These are phyloP conservation scores for Lampris megalopsis DNA, from an alignment of 2,113 vertebrate species.

Conservation along the genomic window DNA sequence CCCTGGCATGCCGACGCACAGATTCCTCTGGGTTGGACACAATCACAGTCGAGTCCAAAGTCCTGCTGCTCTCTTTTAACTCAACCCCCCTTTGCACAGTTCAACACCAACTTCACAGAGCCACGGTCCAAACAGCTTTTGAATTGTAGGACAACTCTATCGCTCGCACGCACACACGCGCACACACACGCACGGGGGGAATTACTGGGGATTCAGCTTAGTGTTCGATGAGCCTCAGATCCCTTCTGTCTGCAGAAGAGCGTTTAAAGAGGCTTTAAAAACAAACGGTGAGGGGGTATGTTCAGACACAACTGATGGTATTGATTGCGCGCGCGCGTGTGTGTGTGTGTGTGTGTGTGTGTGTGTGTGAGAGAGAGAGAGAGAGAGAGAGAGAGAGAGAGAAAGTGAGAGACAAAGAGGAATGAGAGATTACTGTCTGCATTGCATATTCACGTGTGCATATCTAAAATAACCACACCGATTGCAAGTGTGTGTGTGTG, in stretches of 20 bases:
- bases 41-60: neutral
- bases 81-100: slow-evolving; percentile 3
- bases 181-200: neutral
- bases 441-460: no score
- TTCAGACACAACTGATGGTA: neutral
- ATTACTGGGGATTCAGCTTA: no score
- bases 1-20: neutral
- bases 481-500: neutral
- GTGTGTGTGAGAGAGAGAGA: no score
- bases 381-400: no score
- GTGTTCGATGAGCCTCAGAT: neutral
- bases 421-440: neutral
- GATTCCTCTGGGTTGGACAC: neutral
- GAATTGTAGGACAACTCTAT: neutral
- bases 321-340: neutral
- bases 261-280: neutral
- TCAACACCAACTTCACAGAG: slow-evolving; percentile 19
- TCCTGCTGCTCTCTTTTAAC: neutral
- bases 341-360: neutral
- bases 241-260: neutral
- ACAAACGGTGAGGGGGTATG: neutral
- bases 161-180: neutral
- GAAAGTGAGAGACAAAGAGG: no score
- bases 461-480: neutral
- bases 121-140: slow-evolving; percentile 15